Evolutionary conservation across 2,888 invertebrate genomes (phyloP).

Genomic region (Oxycera nigricornis): DNA sequence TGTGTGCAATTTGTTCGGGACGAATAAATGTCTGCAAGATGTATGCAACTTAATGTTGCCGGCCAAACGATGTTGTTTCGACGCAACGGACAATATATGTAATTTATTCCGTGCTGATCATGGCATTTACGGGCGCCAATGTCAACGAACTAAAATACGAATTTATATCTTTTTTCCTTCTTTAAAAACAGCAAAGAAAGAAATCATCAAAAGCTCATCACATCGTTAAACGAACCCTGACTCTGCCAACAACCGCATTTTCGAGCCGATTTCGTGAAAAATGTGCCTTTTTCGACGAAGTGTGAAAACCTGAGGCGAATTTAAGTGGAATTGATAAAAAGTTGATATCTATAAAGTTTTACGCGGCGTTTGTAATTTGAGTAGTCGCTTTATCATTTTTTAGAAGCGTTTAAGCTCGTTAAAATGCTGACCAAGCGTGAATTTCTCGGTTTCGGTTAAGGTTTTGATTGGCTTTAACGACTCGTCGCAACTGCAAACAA

Average conservation of each 20-base stretch:
- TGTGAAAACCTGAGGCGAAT: not conserved
- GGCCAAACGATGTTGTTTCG: not conserved
- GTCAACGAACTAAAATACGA: constrained; percentile 26
- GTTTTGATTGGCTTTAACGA: too few relatives aligned
- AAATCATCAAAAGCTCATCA: not conserved
- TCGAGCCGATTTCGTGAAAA: not conserved
- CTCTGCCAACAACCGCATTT: not conserved
- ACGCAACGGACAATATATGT: not conserved
- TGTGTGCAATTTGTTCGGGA: too few relatives aligned
- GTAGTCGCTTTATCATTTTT: not conserved
- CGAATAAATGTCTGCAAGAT: not conserved
- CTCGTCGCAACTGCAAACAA: too few relatives aligned
- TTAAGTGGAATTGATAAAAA: not conserved
- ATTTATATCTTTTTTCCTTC: not conserved
- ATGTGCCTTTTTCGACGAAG: not conserved
- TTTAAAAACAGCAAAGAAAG: not conserved
- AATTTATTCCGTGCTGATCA: not conserved
- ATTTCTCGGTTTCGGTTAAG: too few relatives aligned
- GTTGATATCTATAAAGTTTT: not conserved
- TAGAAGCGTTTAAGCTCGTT: not conserved
- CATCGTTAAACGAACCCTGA: constrained; percentile 23
- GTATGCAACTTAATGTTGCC: not conserved
- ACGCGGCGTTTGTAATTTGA: not conserved
- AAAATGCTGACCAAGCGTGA: not conserved
- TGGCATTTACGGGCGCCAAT: not conserved